phyloP scores from a whole-genome alignment of 2,113 vertebrate genomes.

The Cranoglanis bouderius region DNA sequence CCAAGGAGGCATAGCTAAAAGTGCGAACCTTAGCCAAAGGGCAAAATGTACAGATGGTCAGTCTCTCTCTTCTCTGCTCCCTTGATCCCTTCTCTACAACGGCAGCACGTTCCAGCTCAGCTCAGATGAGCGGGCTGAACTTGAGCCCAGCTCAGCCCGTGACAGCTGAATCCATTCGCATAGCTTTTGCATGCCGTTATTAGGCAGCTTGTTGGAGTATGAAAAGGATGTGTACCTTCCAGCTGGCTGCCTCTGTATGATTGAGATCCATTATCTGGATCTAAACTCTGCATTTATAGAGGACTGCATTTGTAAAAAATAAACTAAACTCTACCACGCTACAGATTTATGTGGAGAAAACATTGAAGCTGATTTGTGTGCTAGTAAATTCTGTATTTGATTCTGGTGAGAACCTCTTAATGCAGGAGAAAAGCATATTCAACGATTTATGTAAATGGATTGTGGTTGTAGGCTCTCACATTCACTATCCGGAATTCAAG shows the following conservation, averaged over 20 bases:
- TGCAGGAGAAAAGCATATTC: background rate
- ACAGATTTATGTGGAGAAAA: constrained; percentile 19
- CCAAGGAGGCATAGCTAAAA: constrained; percentile 21
- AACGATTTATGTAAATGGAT: constrained; percentile 15
- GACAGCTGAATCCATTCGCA: constrained; percentile 60
- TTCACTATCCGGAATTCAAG: background rate
- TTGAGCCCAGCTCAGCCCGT: constrained; percentile 47
- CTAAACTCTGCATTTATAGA: constrained; percentile 60
- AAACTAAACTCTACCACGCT: constrained; percentile 47
- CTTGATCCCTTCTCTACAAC: constrained; percentile 39
- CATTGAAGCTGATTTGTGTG: constrained; percentile 55
- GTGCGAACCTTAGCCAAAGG: constrained; percentile 39
- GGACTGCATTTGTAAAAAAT: constrained; percentile 56
- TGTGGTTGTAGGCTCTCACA: constrained; percentile 29
- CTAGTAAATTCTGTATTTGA: constrained; percentile 30
- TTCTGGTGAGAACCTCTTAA: background rate
- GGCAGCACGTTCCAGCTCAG: constrained; percentile 8
- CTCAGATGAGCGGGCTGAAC: constrained; percentile 45
- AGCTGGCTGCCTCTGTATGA: constrained; percentile 63
- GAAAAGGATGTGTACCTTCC: constrained; percentile 63
- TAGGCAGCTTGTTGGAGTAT: constrained; percentile 58
- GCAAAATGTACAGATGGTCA: constrained; percentile 39
- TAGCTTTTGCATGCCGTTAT: constrained; percentile 69
- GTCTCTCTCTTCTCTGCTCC: constrained; percentile 37
- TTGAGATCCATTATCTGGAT: constrained; percentile 61